Conservation (phyloP, 2,888 invertebrate genomes). For the Silvanus unidentatus region DNA sequence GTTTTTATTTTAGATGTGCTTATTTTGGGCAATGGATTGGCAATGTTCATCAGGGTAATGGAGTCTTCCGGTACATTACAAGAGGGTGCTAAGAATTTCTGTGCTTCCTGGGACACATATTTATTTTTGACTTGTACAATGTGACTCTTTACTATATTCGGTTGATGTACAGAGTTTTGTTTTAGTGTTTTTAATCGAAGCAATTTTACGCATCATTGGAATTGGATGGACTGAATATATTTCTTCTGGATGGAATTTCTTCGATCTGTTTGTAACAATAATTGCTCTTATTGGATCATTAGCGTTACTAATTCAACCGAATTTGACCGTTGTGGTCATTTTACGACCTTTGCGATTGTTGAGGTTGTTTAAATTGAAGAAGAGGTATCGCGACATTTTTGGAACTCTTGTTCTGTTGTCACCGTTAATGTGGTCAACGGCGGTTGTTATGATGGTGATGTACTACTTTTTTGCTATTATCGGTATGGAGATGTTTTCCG, state of each 20-base stretch:
- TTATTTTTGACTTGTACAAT: conserved; percentile 59
- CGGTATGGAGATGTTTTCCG: conserved; percentile 82
- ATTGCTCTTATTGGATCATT: conserved; percentile 63
- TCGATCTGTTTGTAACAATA: conserved; percentile 66
- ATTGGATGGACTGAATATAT: conserved; percentile 67
- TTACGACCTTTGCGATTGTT: conserved; percentile 57
- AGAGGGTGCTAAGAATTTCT: conserved; percentile 58
- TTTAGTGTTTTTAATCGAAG: conserved; percentile 71
- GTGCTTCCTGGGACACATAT: conserved; percentile 72
- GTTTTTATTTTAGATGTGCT: conserved; percentile 53
- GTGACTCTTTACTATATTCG: too few relatives aligned
- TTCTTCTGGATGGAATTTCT: conserved; percentile 80
- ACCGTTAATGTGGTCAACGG: conserved; percentile 78
- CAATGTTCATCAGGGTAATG: conserved; percentile 66
- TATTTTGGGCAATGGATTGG: conserved; percentile 67
- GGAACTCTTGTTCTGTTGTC: conserved; percentile 49
- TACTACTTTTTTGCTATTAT: conserved; percentile 87
- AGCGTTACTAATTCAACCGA: conserved; percentile 60
- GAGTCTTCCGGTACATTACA: conserved; percentile 56
- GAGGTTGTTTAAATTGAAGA: conserved; percentile 71
- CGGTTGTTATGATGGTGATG: conserved; percentile 74
- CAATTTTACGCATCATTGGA: conserved; percentile 65
- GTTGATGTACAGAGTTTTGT: neutral
- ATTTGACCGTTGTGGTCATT: conserved; percentile 65
- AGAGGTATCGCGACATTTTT: conserved; percentile 48